Evolutionary conservation across 2,888 invertebrate genomes (phyloP).

Genomic region (Paralinhomoeus sp.): DNA sequence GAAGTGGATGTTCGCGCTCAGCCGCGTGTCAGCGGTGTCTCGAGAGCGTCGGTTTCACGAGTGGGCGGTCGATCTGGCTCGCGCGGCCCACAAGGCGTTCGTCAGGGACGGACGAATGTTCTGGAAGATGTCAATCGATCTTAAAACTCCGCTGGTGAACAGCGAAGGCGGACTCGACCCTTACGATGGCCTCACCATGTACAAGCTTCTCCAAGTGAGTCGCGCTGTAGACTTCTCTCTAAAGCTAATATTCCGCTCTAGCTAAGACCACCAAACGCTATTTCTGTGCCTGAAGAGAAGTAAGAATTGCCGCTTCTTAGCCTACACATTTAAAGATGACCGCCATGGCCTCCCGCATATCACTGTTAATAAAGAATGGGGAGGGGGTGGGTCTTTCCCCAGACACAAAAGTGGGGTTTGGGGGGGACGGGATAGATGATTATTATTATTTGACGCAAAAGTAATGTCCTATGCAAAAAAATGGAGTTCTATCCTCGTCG

Average conservation of each 20-base stretch:
- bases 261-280: too few relatives aligned
- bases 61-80: constrained; percentile 8
- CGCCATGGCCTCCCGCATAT: too few relatives aligned
- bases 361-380: too few relatives aligned
- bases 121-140: constrained; percentile 11
- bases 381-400: too few relatives aligned
- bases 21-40: constrained; percentile 7
- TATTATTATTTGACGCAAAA: too few relatives aligned
- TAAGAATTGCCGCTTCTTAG: too few relatives aligned
- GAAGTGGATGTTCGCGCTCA: constrained; percentile 12
- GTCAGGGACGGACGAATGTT: constrained; percentile 6
- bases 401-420: too few relatives aligned
- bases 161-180: constrained; percentile 8
- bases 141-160: constrained; percentile 5
- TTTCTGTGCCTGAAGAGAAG: too few relatives aligned
- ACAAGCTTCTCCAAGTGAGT: constrained; percentile 1
- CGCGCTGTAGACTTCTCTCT: not conserved
- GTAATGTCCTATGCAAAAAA: too few relatives aligned
- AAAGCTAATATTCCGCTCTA: not conserved
- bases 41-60: constrained; percentile 7
- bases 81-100: constrained; percentile 7
- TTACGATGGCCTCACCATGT: constrained; percentile 9
- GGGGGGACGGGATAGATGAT: too few relatives aligned
- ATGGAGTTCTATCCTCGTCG: too few relatives aligned
- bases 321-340: too few relatives aligned